A percentile compares a stretch with the other conserved stretches of the same genome.
These are phyloP conservation scores for Ophiothrix spiculata DNA, from an alignment of 35 echinoderm and acorn worm genomes.

Conservation along the genomic window DNA sequence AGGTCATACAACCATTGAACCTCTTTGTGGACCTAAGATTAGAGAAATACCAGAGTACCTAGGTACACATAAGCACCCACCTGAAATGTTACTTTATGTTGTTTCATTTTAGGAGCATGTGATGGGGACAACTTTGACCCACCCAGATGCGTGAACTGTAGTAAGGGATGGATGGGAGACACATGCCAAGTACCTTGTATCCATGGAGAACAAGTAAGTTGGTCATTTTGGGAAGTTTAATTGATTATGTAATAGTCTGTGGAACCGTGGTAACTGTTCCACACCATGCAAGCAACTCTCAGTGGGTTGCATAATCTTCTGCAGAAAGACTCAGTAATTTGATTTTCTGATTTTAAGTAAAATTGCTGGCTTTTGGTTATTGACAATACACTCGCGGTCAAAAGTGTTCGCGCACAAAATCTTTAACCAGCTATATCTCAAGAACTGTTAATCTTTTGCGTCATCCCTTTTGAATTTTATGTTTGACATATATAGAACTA, in stretches of 20 bases:
- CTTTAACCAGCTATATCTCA: too few relatives aligned
- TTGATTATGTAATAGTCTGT: too few relatives aligned
- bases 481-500: too few relatives aligned
- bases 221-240: too few relatives aligned
- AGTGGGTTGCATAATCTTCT: neutral
- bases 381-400: too few relatives aligned
- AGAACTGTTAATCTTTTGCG: too few relatives aligned
- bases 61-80: neutral
- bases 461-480: too few relatives aligned
- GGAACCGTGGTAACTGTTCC: neutral
- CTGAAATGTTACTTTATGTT: neutral
- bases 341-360: too few relatives aligned
- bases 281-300: neutral
- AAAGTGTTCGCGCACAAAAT: too few relatives aligned
- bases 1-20: too few relatives aligned
- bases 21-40: neutral
- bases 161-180: constrained; percentile 69
- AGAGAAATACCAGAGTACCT: neutral
- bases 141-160: constrained; percentile 54
- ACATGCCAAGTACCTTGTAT: constrained; percentile 62
- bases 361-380: too few relatives aligned
- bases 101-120: constrained; percentile 25
- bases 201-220: constrained; percentile 37
- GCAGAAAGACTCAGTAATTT: neutral
- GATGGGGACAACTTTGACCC: constrained; percentile 49